phyloP scores from a whole-genome alignment of 2,888 invertebrate genomes.

The Melanostoma scalare region DNA sequence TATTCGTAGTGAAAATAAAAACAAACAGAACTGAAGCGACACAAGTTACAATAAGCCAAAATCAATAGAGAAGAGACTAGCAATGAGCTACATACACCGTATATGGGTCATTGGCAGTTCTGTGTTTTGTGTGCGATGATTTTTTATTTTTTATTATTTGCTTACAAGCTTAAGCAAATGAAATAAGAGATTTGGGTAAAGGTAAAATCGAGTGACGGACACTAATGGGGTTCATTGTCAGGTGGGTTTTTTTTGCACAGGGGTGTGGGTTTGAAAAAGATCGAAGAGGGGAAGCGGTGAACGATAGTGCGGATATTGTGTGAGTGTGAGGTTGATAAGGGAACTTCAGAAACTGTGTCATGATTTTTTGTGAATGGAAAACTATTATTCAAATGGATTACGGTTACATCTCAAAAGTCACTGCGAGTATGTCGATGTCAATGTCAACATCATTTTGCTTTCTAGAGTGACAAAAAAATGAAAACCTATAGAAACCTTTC shows the following conservation, averaged over 20 bases:
- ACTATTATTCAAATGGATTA: too few relatives aligned
- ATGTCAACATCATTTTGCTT: too few relatives aligned
- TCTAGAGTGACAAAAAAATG: too few relatives aligned
- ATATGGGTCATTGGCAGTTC: constrained; percentile 63
- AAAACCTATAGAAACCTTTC: too few relatives aligned
- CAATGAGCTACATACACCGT: neutral
- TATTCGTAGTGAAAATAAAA: neutral
- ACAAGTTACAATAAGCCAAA: constrained; percentile 51
- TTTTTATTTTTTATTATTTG: constrained; percentile 9
- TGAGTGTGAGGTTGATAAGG: too few relatives aligned
- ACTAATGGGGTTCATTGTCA: constrained; percentile 57
- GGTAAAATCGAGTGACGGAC: constrained; percentile 40
- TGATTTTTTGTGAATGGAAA: too few relatives aligned
- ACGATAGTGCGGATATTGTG: too few relatives aligned
- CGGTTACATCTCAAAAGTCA: too few relatives aligned
- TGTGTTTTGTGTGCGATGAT: constrained; percentile 3
- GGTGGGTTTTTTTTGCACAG: neutral
- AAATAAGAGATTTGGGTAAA: constrained; percentile 44
- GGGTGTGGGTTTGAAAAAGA: too few relatives aligned
- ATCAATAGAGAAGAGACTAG: constrained; percentile 52
- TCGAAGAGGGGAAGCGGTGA: too few relatives aligned
- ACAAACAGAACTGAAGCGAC: constrained; percentile 16
- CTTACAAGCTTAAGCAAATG: constrained; percentile 12
- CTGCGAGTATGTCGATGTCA: too few relatives aligned
- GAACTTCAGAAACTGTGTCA: too few relatives aligned